A percentile compares a stretch with the other conserved stretches of the same genome.
These are phyloP conservation scores for Chorisops tibialis DNA, from an alignment of 2,888 invertebrate species.

Conservation along the genomic window DNA sequence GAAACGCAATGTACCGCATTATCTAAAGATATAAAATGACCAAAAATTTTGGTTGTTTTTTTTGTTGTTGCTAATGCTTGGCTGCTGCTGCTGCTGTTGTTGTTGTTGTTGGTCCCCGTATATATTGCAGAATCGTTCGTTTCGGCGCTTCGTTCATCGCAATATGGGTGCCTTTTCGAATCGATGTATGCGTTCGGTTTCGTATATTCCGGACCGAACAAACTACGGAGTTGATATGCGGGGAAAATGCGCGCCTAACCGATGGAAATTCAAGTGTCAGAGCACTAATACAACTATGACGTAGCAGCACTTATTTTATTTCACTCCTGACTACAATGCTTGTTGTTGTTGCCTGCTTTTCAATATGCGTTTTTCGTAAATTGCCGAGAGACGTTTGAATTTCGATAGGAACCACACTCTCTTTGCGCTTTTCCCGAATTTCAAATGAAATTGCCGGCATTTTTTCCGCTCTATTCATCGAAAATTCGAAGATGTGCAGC, in stretches of 20 bases:
- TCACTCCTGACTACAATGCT: background rate
- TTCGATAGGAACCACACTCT: background rate
- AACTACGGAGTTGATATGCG: background rate
- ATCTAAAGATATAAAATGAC: slow-evolving; percentile 13
- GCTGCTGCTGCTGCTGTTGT: too few species aligned
- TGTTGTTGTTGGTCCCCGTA: too few species aligned
- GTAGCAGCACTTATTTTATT: slow-evolving; percentile 1
- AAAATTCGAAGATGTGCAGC: too few species aligned
- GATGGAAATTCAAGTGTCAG: slow-evolving; percentile 11
- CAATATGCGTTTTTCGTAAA: too few species aligned
- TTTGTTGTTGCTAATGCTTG: background rate
- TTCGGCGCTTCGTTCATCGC: too few species aligned
- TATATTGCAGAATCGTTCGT: too few species aligned
- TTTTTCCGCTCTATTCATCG: too few species aligned
- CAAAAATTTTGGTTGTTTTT: slow-evolving; percentile 3
- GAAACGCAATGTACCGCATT: slow-evolving; percentile 4
- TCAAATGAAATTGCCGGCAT: too few species aligned
- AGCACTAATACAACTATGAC: slow-evolving; percentile 8
- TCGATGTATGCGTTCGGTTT: too few species aligned
- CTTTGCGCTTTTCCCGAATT: background rate
- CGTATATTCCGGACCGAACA: too few species aligned
- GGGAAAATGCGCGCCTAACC: slow-evolving; percentile 16
- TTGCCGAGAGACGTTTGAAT: background rate
- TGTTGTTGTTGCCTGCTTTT: slow-evolving; percentile 11
- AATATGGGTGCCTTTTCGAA: too few species aligned